Conservation (phyloP, 2,888 invertebrate species). For the Anthophora plumipes region DNA sequence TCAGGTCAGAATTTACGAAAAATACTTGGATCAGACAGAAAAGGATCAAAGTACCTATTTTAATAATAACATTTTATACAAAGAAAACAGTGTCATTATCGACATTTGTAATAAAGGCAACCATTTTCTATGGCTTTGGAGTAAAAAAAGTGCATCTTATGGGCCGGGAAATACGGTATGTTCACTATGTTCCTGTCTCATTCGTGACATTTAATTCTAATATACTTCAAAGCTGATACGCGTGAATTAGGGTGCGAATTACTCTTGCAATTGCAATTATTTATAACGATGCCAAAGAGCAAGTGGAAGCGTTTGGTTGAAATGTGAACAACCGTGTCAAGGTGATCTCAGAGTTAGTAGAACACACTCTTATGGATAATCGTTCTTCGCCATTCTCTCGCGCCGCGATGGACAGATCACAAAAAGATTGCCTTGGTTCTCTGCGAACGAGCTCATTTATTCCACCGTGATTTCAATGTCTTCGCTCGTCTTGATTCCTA, state of each 20-base stretch:
- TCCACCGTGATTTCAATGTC: constrained; percentile 21
- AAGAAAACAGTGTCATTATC: too few relatives aligned
- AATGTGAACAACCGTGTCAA: constrained; percentile 57
- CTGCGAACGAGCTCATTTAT: constrained; percentile 32
- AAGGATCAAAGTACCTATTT: too few relatives aligned
- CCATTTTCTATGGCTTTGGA: too few relatives aligned
- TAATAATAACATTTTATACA: too few relatives aligned
- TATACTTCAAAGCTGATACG: neutral
- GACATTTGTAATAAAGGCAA: too few relatives aligned
- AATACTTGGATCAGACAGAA: too few relatives aligned
- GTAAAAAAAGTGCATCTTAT: too few relatives aligned
- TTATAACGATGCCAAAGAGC: constrained; percentile 29
- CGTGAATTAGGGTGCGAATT: neutral
- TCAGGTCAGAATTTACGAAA: too few relatives aligned
- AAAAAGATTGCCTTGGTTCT: constrained; percentile 38
- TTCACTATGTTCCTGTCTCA: neutral
- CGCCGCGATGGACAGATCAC: constrained; percentile 25
- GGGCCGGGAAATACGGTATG: too few relatives aligned
- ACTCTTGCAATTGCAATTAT: constrained; percentile 36
- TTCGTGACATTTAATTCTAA: constrained; percentile 14
- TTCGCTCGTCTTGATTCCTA: neutral
- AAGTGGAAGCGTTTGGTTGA: constrained; percentile 29
- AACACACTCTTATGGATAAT: constrained; percentile 61
- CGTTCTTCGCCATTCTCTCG: constrained; percentile 53
- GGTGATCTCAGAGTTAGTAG: constrained; percentile 49